Base-by-base conservation (phyloP, 2,113 vertebrate genomes). In the Tapirus terrestris region DNA sequence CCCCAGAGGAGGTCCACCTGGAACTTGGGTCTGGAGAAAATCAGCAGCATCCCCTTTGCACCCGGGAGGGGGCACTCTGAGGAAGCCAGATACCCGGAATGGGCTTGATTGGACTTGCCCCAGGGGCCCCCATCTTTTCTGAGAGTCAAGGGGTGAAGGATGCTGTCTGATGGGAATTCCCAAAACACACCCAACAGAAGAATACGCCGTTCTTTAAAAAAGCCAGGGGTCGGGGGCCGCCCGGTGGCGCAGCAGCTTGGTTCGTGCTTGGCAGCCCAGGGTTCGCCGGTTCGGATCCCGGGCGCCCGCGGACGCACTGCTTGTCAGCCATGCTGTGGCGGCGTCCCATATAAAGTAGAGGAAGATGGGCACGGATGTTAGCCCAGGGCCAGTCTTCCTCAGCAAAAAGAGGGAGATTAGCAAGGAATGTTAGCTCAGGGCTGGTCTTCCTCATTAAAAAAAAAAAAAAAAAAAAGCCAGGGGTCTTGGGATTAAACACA, bases 21-120 rank as follows among this genome's bases (percentile, higher is more conserved):
- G 84, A 96, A 90, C 98, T 97, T 96, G 96, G 91, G 61, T 27
- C 81, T 70, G 76, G 48, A 53, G 43, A 39, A 82, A 31, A 25
- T 79, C 25, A 16, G 39, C 10, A 7, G 67, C 20, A 13, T 48
- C 70, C 48, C 36, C 33, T 10, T 73, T 33, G 53, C 33, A 21
- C n/a, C 18, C 0, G 2, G 36, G 67, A 58, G 45, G 48, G 48
- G 48, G 48, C 48, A 48, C 21, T 27, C n/a, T 25, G 21, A 18
- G 80, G 84, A 82, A 29, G 76, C 51, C 61, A 8, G 84, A 43
- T 11, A 73, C 17, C 58, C 92, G 97, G 97, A 94, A 97, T 97
- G 95, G 94, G 48, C 93, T 94, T 97, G 95, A 92, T 97, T 97
- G 96, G 97, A 86, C 51, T 73, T 97, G 2, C 17, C 58, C 53